Base-by-base conservation (phyloP, 2,888 invertebrate species). In the Catocala fraxini region DNA sequence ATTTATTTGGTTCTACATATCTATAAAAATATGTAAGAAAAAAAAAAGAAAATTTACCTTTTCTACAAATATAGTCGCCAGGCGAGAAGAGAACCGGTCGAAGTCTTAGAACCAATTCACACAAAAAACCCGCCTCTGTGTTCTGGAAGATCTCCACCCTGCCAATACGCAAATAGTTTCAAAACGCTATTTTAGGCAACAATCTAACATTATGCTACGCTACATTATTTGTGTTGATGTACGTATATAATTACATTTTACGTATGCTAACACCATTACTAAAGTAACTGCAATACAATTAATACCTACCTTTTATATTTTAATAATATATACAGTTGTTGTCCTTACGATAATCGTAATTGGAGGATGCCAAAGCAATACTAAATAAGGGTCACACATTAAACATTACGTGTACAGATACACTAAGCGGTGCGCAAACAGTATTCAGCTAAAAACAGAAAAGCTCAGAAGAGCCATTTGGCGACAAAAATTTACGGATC, bases 131-230 rank as follows among this genome's bases (percentile, higher is more conserved):
- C 66, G 99, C 99, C 93, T 99, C 99, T 56, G 99, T 99, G 93
- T 99, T 99, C 95, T 99, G 99, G 95, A 99, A 99, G 88, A 99
- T 99, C 95, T 99, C 99, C 87, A 99, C 99, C 90, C 98, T 95
- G 64, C 25, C 52, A 59, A 56, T 43, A 51, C 6, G 15, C 65
- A 51, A 57, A 13, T 46, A 12, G 11, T 54, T 58, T 54, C 4
- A 4, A 49, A 11, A 56, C 48, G 12, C 25, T 42, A 5, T 9
- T 13, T 43, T 33, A 25, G 25, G 25, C 3, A 25, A 25, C 25
- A 25, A 25, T 25, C 25, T 25, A 25, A 25, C 25, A 25, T 25
- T 25, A 25, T 25, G 25, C 25, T 25, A 25, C 4, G 25, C 25
- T 25, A 25, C 1, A 25, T 25, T 25, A 25, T 25, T 25, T 25